phyloP scores from a whole-genome alignment of 2,113 vertebrate genomes.

The Larimichthys crocea region DNA sequence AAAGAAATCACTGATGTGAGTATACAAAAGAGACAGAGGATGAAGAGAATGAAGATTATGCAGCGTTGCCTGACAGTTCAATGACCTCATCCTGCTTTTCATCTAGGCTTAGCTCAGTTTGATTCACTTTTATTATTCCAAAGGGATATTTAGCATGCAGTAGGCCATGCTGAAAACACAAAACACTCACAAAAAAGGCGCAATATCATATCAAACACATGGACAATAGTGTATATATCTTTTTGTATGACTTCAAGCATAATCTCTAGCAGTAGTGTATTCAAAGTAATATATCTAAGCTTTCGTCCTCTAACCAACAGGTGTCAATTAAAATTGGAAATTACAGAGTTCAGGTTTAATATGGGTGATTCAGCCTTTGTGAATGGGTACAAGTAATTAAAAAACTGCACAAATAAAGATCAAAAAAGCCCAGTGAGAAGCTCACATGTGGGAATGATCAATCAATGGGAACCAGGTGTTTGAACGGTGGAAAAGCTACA shows the following conservation, averaged over 20 bases:
- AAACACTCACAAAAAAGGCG: background rate
- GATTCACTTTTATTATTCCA: conserved; percentile 39
- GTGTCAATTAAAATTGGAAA: conserved; percentile 39
- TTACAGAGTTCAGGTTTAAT: conserved; percentile 40
- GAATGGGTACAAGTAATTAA: conserved; percentile 46
- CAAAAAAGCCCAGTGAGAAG: conserved; percentile 52
- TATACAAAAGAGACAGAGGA: conserved; percentile 50
- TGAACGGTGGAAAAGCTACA: conserved; percentile 55
- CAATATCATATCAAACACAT: background rate
- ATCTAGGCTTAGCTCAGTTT: conserved; percentile 55
- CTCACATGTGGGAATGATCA: conserved; percentile 55
- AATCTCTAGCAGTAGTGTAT: background rate
- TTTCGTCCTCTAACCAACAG: conserved; percentile 19
- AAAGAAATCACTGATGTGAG: conserved; percentile 47
- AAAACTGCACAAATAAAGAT: conserved; percentile 54
- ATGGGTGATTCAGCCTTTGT: conserved; percentile 47
- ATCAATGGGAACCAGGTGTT: conserved; percentile 60
- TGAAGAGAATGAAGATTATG: conserved; percentile 53
- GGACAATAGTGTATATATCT: background rate
- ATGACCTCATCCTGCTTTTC: conserved; percentile 64
- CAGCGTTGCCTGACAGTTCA: conserved; percentile 51
- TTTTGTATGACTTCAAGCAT: background rate
- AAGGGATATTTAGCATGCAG: conserved; percentile 5
- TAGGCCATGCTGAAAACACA: background rate
- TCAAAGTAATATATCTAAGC: conserved; percentile 7